Conservation (phyloP, 1,140 invertebrate genomes). For the Callitettix versicolor region DNA sequence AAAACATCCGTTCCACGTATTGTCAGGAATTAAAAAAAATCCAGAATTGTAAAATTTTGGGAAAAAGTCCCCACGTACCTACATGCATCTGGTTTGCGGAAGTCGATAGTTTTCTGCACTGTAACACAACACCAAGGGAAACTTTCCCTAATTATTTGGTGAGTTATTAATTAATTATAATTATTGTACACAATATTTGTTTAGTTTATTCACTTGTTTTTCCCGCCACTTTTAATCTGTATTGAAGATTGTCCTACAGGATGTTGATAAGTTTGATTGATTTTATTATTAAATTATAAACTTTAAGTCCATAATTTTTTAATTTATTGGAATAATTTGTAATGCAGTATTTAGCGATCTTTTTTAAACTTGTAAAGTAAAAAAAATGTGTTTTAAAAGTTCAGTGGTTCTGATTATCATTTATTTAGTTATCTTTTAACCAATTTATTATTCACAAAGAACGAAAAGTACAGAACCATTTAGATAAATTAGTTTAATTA, state of each 20-base stretch:
- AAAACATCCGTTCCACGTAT: slow-evolving; percentile 24
- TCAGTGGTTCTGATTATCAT: no score
- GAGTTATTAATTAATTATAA: not conserved
- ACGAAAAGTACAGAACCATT: no score
- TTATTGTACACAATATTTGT: not conserved
- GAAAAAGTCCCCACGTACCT: slow-evolving; percentile 35
- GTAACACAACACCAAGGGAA: slow-evolving; percentile 35
- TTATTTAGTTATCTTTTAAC: no score
- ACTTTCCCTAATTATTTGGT: slow-evolving; percentile 6
- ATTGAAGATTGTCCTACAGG: not conserved
- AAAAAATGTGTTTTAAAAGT: no score
- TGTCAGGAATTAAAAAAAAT: slow-evolving; percentile 25
- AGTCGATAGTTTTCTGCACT: slow-evolving; percentile 40
- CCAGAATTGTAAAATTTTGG: slow-evolving; percentile 30
- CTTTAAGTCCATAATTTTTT: not conserved
- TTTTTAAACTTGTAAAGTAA: no score
- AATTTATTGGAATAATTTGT: not conserved
- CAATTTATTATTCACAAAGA: no score
- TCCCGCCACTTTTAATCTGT: not conserved
- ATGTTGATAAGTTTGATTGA: not conserved
- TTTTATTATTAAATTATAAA: not conserved
- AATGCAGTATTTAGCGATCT: no score
- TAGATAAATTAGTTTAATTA: no score
- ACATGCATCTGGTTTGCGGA: slow-evolving; percentile 41
- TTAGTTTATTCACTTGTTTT: not conserved